phyloP scores from a whole-genome alignment of 2,113 vertebrate species.

The Leptodactylus fuscus region DNA sequence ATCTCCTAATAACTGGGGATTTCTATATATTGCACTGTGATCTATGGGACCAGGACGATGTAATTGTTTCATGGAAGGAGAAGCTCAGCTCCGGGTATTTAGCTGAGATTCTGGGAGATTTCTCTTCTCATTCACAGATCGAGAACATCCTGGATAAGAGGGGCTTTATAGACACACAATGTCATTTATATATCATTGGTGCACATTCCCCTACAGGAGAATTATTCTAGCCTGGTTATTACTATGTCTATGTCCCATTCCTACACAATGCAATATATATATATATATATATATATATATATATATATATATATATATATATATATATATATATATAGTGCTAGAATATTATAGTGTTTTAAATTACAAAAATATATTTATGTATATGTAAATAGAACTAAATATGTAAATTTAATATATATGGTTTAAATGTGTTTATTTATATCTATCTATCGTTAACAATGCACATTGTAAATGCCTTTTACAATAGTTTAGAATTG shows the following conservation, averaged over 20 bases:
- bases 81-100: conserved; percentile 16
- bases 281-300: too few species aligned
- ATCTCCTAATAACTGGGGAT: conserved; percentile 79
- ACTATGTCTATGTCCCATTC: not conserved
- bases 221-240: not conserved
- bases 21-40: conserved; percentile 67
- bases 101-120: conserved; percentile 46
- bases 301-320: too few species aligned
- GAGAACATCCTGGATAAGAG: conserved; percentile 44
- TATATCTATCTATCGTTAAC: not conserved
- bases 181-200: not conserved
- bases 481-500: not conserved
- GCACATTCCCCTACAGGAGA: not conserved
- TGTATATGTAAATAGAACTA: too few species aligned
- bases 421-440: not conserved
- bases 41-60: conserved; percentile 51
- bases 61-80: conserved; percentile 61
- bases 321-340: not conserved
- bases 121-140: conserved; percentile 22
- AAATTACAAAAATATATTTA: too few species aligned
- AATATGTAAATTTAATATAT: too few species aligned
- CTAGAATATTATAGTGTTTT: too few species aligned
- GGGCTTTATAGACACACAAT: conserved; percentile 9
- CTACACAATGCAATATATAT: too few species aligned
- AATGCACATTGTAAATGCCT: not conserved